These are phyloP conservation scores for Phasianus colchicus DNA, from an alignment of 2,113 vertebrate genomes.

Conservation along the genomic window DNA sequence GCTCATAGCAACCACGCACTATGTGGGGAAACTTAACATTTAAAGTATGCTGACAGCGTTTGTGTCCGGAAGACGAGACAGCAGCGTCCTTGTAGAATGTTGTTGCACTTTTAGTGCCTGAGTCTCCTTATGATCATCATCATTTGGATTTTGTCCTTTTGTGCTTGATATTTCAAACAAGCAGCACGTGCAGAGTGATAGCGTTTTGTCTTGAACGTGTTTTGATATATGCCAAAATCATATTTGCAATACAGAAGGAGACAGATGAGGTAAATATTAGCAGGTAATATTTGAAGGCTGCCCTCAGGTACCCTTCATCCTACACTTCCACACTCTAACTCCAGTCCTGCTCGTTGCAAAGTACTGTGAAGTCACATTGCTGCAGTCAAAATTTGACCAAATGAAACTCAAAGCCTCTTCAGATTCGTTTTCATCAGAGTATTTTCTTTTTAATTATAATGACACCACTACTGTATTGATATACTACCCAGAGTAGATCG, in stretches of 20 bases:
- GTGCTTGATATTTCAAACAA: background rate
- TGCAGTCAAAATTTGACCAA: background rate
- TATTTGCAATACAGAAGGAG: background rate
- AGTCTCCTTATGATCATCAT: background rate
- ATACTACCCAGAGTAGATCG: background rate
- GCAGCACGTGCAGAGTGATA: accelerated
- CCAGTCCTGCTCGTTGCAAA: background rate
- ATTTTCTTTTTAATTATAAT: background rate
- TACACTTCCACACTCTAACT: background rate
- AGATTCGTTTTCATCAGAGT: conserved; percentile 36
- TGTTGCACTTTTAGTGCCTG: background rate
- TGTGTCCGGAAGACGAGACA: background rate
- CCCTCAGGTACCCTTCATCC: background rate
- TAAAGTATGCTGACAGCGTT: background rate
- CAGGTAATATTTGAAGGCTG: background rate
- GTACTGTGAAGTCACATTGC: background rate
- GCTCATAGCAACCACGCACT: background rate
- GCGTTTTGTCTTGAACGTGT: background rate
- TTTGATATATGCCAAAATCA: background rate
- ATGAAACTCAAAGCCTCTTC: background rate
- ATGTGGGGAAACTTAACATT: background rate
- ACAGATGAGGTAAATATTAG: background rate
- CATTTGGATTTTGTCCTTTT: background rate
- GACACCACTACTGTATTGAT: background rate
- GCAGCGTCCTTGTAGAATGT: background rate